Conservation (phyloP, 2,888 invertebrate species). For the Erebia epiphron region DNA sequence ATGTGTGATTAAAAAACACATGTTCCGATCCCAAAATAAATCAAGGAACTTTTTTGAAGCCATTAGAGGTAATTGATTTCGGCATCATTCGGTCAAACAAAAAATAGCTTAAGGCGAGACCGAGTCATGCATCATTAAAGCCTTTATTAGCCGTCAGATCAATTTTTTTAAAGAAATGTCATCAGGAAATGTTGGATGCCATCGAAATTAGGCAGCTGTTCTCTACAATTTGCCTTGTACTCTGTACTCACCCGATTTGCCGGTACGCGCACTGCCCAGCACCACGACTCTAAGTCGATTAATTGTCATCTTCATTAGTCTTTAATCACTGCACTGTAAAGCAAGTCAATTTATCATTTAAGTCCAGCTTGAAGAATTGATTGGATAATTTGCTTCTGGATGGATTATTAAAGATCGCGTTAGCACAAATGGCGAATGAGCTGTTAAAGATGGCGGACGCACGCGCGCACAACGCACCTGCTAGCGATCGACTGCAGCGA, state of each 20-base stretch:
- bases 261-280: conserved; percentile 88
- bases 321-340: conserved; percentile 50
- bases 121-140: conserved; percentile 53
- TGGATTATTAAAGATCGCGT: conserved; percentile 55
- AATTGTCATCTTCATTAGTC: conserved; percentile 87
- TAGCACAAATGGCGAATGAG: conserved; percentile 69
- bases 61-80: conserved; percentile 75
- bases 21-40: conserved; percentile 62
- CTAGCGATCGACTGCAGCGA: conserved; percentile 72
- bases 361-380: conserved; percentile 39
- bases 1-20: conserved; percentile 41
- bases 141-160: conserved; percentile 45
- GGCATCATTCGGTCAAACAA: conserved; percentile 52
- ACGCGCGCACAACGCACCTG: conserved; percentile 79
- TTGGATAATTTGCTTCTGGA: conserved; percentile 21
- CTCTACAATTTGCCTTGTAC: conserved; percentile 51
- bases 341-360: conserved; percentile 49
- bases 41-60: conserved; percentile 58
- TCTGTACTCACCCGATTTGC: conserved; percentile 89
- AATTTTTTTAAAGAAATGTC: conserved; percentile 42
- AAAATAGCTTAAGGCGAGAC: conserved; percentile 48
- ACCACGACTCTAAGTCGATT: conserved; percentile 91
- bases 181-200: conserved; percentile 45
- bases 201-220: conserved; percentile 47
- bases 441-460: conserved; percentile 66